Base-by-base conservation (phyloP, 2,113 vertebrate genomes). In the Leuciscus idus region DNA sequence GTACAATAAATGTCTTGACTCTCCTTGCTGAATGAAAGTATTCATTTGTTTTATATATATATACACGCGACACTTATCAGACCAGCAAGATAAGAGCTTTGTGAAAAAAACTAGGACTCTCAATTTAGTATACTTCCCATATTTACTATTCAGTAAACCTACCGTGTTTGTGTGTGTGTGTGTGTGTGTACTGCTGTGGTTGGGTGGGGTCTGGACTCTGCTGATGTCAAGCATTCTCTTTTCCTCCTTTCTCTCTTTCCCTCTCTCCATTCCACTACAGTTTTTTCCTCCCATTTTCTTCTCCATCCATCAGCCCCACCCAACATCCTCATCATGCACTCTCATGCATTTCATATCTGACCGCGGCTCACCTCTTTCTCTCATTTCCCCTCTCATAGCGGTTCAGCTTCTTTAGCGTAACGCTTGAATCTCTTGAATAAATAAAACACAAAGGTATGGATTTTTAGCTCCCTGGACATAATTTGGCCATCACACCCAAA, bases 221-320 rank as follows among this genome's bases (percentile, higher is more conserved):
- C 43, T 73, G 86, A 80, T 46, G 81, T 83, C 86, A 83, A 84
- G 76, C 39, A 9, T 36, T 85, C 74, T 30, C 59, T 33, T 21
- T 36, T 30, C 26, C 62, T 26, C 13, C 39, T 43, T 52, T 50
- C 68, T n/a, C 61, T 28, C 52, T 83, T 28, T 59, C 33, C 75
- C 26, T 61, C 66, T 75, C 55, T 36, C 66, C 39, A 57, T 59
- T 62, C 19, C 52, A 9, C 46, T 78, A 23, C 61, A 50, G 39
- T 68, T 23, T 62, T 61, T 59, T 46, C 36, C 19, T 5, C 48
- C 26, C 61, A 28, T 52, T 50, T 87, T 74, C 62, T 46, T 78
- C 30, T 82, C 52, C n/a, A 78, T 75, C 84, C 81, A 81, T 85
- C 33, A 77, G 55, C 72, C 57, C 21, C 68, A 61, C 73, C 75